Evolutionary conservation across 2,888 invertebrate species (phyloP).

Genomic region (Nowickia ferox): DNA sequence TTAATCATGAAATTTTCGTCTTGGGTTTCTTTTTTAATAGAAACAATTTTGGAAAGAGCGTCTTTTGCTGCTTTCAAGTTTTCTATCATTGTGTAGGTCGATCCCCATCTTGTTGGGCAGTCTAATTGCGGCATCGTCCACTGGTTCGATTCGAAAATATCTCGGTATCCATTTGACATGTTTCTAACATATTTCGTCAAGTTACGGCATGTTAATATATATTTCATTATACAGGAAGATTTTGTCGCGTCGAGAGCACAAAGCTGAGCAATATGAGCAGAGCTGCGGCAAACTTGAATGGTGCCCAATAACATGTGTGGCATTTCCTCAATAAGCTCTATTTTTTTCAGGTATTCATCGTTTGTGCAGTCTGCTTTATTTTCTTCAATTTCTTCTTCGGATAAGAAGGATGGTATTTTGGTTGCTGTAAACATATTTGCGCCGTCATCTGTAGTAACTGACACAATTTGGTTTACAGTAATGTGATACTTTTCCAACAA

Average conservation of each 20-base stretch:
- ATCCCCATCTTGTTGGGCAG: slow-evolving; percentile 50
- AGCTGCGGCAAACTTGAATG: too few relatives aligned
- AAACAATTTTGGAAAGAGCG: too few relatives aligned
- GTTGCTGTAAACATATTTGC: slow-evolving; percentile 1
- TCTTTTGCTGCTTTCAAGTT: slow-evolving; percentile 6
- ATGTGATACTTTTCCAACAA: too few relatives aligned
- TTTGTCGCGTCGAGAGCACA: slow-evolving; percentile 27
- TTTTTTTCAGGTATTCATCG: slow-evolving; percentile 27
- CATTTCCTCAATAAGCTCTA: slow-evolving; percentile 18
- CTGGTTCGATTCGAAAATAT: slow-evolving; percentile 22
- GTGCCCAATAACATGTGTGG: background rate
- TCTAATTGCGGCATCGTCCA: slow-evolving; percentile 16
- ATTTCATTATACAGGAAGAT: background rate
- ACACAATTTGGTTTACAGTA: too few relatives aligned
- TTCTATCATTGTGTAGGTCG: slow-evolving; percentile 33
- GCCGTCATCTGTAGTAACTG: too few relatives aligned
- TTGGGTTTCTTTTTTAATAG: too few relatives aligned
- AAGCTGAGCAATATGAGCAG: slow-evolving; percentile 4
- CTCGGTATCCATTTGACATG: slow-evolving; percentile 18
- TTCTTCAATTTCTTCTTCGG: slow-evolving; percentile 14
- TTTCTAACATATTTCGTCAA: slow-evolving; percentile 24
- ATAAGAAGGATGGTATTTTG: slow-evolving; percentile 7
- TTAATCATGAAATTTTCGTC: slow-evolving; percentile 32
- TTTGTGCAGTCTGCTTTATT: slow-evolving; percentile 1
- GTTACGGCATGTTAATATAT: slow-evolving; percentile 23